Conservation (phyloP, 2,797 vertebrate species). For the Pyrocephalus nanus region DNA sequence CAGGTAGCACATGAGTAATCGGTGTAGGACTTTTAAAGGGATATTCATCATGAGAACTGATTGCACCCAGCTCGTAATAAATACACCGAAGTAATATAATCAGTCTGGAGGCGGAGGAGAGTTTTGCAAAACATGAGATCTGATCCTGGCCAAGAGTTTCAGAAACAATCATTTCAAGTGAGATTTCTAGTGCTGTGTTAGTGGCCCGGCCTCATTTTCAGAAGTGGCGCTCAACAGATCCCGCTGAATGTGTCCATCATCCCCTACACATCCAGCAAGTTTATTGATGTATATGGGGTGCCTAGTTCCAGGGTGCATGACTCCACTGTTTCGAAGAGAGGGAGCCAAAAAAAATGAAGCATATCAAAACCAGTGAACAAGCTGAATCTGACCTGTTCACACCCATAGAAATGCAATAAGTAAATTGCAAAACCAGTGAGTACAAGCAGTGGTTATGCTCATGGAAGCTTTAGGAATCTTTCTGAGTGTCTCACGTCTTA, state of each 20-base stretch:
- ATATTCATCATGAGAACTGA: neutral
- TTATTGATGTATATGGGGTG: neutral
- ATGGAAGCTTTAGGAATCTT: neutral
- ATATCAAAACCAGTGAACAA: neutral
- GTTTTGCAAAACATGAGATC: neutral
- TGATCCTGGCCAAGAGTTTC: neutral
- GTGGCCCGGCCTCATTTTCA: neutral
- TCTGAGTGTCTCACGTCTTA: neutral
- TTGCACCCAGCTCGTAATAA: neutral
- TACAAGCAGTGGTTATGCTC: neutral
- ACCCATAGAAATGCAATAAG: neutral
- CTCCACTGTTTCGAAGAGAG: neutral
- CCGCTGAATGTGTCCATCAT: fast-evolving
- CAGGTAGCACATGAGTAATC: neutral
- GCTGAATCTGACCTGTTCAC: neutral
- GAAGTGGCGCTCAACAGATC: neutral
- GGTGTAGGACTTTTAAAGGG: neutral
- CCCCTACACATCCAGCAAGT: neutral
- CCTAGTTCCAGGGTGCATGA: neutral
- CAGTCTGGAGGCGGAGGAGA: neutral
- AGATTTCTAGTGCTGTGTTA: neutral
- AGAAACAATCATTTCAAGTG: neutral
- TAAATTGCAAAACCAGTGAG: neutral
- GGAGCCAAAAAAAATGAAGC: neutral
- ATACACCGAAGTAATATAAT: neutral